A percentile compares a stretch with the other conserved stretches of the same genome.
These are phyloP conservation scores for Cranoglanis bouderius DNA, from an alignment of 2,113 vertebrate species.

Conservation along the genomic window DNA sequence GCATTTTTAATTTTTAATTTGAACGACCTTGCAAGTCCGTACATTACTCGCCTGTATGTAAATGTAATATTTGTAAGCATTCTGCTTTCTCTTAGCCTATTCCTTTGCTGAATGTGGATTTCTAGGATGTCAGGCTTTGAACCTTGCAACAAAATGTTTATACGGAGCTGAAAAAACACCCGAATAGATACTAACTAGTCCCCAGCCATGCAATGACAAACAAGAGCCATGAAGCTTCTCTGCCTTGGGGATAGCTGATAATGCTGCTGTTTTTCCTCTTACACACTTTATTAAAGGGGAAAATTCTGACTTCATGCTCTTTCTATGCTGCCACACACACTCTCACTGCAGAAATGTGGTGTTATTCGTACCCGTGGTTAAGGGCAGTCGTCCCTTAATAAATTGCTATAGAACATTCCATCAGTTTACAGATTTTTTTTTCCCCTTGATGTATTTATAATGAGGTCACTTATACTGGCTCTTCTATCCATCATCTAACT, in stretches of 20 bases:
- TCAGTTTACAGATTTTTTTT: neutral
- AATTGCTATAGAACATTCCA: neutral
- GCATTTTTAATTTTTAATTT: too few species aligned
- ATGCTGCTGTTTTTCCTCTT: slow-evolving; percentile 14
- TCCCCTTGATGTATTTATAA: neutral
- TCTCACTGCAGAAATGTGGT: slow-evolving; percentile 23
- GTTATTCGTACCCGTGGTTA: neutral
- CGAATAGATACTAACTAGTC: neutral
- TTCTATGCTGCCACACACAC: slow-evolving; percentile 20
- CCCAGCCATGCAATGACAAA: slow-evolving; percentile 25
- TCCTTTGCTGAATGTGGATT: neutral
- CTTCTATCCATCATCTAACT: neutral
- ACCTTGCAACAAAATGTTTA: neutral
- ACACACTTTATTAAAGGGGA: slow-evolving; percentile 25
- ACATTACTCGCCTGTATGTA: neutral
- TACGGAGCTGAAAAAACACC: neutral
- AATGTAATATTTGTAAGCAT: neutral
- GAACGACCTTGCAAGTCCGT: neutral
- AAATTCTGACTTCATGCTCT: slow-evolving; percentile 10
- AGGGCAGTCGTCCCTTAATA: neutral
- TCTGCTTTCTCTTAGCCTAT: neutral
- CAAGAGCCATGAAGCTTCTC: slow-evolving; percentile 6
- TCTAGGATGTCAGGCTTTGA: neutral
- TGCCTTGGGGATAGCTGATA: slow-evolving; percentile 34
- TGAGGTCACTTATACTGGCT: neutral